Evolutionary conservation across 2,888 invertebrate species (phyloP).

Genomic region (Odontocolon sp.): DNA sequence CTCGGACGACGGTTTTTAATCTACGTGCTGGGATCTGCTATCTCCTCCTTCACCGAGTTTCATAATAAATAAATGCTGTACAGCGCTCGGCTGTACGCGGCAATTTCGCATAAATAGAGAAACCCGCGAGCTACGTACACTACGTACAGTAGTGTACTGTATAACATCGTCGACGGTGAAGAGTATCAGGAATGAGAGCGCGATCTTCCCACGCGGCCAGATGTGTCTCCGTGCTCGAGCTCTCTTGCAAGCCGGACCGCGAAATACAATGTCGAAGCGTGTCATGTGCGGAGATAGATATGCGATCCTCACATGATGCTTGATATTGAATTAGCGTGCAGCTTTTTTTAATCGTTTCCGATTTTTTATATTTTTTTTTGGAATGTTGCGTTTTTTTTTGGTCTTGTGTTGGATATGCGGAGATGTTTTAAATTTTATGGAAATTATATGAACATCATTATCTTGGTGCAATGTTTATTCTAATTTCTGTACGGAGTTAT

Average conservation of each 20-base stretch:
- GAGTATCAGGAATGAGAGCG: conserved; percentile 72
- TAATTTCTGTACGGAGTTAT: too few species aligned
- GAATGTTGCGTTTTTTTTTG: too few species aligned
- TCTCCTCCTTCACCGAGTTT: conserved; percentile 44
- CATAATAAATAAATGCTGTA: conserved; percentile 60
- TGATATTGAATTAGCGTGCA: too few species aligned
- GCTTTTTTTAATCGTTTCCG: too few species aligned
- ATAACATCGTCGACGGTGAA: conserved; percentile 43
- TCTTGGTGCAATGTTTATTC: too few species aligned
- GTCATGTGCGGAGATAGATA: not conserved
- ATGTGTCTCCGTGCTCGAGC: conserved; percentile 57
- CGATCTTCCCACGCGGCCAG: conserved; percentile 77
- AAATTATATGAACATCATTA: too few species aligned
- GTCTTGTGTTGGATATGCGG: too few species aligned
- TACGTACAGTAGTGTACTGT: not conserved
- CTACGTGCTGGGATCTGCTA: conserved; percentile 58
- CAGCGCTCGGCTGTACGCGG: conserved; percentile 49
- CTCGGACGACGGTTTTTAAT: conserved; percentile 37
- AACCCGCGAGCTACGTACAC: conserved; percentile 47
- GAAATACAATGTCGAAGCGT: conserved; percentile 28
- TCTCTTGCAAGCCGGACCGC: conserved; percentile 15
- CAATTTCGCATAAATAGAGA: conserved; percentile 67
- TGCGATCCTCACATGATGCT: too few species aligned
- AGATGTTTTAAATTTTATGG: too few species aligned
- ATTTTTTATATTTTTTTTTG: too few species aligned